Evolutionary conservation across 2,797 vertebrate genomes (phyloP).

Genomic region (Antennarius maculatus): DNA sequence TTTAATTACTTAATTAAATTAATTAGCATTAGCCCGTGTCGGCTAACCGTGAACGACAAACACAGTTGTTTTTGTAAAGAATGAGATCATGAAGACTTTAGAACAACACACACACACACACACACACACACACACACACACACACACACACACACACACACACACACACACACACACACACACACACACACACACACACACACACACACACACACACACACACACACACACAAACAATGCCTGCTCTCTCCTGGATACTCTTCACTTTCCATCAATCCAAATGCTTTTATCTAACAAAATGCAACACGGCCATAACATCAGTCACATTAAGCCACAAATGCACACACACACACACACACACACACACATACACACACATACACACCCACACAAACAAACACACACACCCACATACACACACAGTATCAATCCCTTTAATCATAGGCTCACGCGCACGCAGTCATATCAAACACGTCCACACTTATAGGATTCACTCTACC

Average conservation of each 20-base stretch:
- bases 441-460: neutral
- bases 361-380: neutral
- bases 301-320: slow-evolving; percentile 35
- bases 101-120: too few species aligned
- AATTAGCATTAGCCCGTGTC: neutral
- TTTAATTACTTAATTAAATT: too few species aligned
- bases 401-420: slow-evolving; percentile 15
- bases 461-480: slow-evolving; percentile 13
- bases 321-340: slow-evolving; percentile 27
- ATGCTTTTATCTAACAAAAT: slow-evolving; percentile 55
- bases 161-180: slow-evolving; percentile 14
- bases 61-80: neutral
- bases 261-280: slow-evolving; percentile 48
- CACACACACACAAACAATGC: slow-evolving; percentile 4
- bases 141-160: slow-evolving; percentile 6
- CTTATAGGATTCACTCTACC: slow-evolving; percentile 24
- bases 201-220: slow-evolving; percentile 13
- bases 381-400: slow-evolving; percentile 11
- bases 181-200: slow-evolving; percentile 2
- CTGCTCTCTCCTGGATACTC: slow-evolving; percentile 4
- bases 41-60: neutral
- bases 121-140: neutral
- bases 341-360: neutral
- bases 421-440: slow-evolving; percentile 24
- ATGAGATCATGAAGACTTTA: slow-evolving; percentile 13